Evolutionary conservation across 2,113 vertebrate species (phyloP).

Genomic region (Microcebus griseorufus): DNA sequence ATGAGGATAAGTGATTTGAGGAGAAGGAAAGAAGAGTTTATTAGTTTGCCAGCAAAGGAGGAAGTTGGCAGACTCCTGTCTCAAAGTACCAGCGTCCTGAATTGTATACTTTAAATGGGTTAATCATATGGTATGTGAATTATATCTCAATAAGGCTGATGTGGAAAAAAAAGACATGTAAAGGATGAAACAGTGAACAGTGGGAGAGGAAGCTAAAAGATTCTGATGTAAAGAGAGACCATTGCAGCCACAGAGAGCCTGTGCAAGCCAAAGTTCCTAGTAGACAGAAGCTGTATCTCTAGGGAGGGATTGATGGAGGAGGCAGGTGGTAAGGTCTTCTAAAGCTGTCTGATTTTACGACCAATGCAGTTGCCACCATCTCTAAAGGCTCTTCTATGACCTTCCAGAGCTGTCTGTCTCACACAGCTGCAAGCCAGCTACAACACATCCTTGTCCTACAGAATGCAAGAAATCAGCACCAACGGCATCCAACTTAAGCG

Average conservation of each 20-base stretch:
- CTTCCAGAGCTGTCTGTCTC: background rate
- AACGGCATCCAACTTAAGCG: background rate
- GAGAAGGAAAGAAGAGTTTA: too few relatives aligned
- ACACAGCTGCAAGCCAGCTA: background rate
- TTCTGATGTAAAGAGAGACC: background rate
- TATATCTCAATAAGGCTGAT: background rate
- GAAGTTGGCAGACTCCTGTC: too few relatives aligned
- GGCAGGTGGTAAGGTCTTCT: background rate
- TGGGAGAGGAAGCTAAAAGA: background rate
- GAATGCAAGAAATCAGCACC: background rate
- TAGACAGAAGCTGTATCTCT: background rate
- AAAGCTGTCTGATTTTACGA: background rate
- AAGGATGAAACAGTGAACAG: background rate
- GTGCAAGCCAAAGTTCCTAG: background rate
- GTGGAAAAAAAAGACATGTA: background rate
- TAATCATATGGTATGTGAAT: background rate
- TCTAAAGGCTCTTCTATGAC: background rate
- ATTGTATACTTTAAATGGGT: background rate
- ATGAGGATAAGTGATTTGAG: too few relatives aligned
- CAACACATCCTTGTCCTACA: background rate
- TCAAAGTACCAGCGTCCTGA: too few relatives aligned
- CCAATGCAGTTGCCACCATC: background rate
- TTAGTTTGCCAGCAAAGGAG: too few relatives aligned
- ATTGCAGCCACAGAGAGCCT: fast-evolving
- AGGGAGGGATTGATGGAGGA: background rate